Conservation (phyloP, 2,888 invertebrate genomes). For the Ophion slaviceki region DNA sequence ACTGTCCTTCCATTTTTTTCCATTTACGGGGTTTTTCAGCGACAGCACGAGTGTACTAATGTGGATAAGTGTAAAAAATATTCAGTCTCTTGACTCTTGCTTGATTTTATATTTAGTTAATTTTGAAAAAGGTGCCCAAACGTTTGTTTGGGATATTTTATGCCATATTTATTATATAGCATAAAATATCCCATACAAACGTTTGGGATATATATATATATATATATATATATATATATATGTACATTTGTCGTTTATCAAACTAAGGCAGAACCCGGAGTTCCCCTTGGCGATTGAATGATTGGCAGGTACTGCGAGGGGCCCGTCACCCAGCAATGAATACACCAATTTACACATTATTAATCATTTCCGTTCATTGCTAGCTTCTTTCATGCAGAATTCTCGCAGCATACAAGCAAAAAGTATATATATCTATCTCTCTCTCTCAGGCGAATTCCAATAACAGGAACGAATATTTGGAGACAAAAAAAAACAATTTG, state of each 20-base stretch:
- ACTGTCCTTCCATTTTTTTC: no score
- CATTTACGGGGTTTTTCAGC: no score
- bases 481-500: constrained; percentile 45
- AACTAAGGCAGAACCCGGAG: constrained; percentile 68
- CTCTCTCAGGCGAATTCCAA: constrained; percentile 49
- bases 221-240: neutral
- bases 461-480: constrained; percentile 33
- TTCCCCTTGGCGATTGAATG: constrained; percentile 74
- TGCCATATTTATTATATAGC: neutral
- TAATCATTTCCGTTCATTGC: constrained; percentile 79
- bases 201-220: neutral
- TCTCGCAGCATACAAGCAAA: constrained; percentile 25
- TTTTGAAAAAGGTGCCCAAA: neutral
- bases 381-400: constrained; percentile 69
- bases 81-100: no score
- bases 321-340: constrained; percentile 78
- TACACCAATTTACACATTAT: constrained; percentile 78
- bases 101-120: neutral
- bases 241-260: neutral
- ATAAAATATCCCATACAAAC: no score
- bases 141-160: neutral
- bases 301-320: constrained; percentile 82
- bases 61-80: no score
- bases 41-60: no score
- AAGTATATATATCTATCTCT: neutral